Evolutionary conservation across 2,888 invertebrate genomes (phyloP), one percentile per base, ranked within the genome.

Genomic region (Hecatera dysodea): DNA sequence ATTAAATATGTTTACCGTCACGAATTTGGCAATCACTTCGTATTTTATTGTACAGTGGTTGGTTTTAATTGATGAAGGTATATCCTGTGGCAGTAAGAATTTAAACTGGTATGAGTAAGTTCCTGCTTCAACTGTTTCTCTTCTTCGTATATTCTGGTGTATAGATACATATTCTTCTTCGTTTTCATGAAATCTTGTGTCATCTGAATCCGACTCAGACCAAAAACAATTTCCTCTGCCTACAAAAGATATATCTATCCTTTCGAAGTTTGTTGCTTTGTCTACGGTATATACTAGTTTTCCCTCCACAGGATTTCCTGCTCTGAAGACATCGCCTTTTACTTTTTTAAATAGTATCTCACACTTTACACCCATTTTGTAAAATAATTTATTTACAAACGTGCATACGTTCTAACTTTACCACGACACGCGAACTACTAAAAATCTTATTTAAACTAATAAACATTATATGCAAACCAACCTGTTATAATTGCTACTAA

Each of bases 51-150:
- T 59, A 15, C 64, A 64, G n/a, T 64, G 27, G 9, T 42, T 29
- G 5, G 39, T 64, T 59, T 57, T 57, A 22, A 64, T 59, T 29
- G 64, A 39, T 29, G 64, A 15, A 42, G 64, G 64, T 59, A 64
- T 22, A 59, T 42, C 27, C 11, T 59, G n/a, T 64, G 59, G 64
- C 5, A 64, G 39, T 17, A 8, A 7, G 17, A 64, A 59, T 42
- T 59, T 17, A 3, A 64, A 57, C 42, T n/a, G 0, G 8, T 42
- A 8, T 39, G 22, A 5, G 12, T 29, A 57, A 29, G n/a, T 29
- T 17, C 64, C 39, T 64, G 27, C 27, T 64, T 57, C 59, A 22
- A 29, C 39, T 29, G 22, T 57, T 42, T 42, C 64, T 1, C n/a
- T 27, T 39, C 6, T 64, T 22, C 17, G 27, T 22, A 64, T 8